phyloP scores from a whole-genome alignment of 2,888 invertebrate genomes.

The Eumerus sabulonum region DNA sequence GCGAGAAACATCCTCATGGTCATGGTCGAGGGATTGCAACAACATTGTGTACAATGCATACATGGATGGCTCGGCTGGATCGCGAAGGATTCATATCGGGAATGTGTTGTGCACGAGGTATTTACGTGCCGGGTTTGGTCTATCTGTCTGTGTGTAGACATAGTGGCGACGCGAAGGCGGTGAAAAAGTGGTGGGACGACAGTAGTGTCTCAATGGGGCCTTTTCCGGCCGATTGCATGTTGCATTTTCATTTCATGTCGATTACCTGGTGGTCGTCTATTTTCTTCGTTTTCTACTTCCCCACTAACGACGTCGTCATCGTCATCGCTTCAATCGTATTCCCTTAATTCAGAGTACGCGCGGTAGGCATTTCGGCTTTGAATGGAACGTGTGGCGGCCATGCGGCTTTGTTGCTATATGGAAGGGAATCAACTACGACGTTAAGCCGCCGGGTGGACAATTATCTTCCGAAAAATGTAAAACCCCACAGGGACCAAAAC shows the following conservation, averaged over 20 bases:
- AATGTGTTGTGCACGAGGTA: neutral
- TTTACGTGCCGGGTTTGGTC: too few species aligned
- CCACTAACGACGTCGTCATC: neutral
- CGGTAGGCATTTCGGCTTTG: constrained; percentile 54
- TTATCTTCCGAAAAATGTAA: constrained; percentile 61
- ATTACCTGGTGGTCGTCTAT: constrained; percentile 63
- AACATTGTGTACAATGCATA: neutral
- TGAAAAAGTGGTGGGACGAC: constrained; percentile 27
- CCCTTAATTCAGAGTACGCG: constrained; percentile 34
- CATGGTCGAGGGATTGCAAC: neutral
- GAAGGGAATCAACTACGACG: constrained; percentile 11
- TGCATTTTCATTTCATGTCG: constrained; percentile 68
- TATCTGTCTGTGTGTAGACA: constrained; percentile 38
- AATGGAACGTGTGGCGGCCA: constrained; percentile 7
- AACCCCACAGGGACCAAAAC: constrained; percentile 35
- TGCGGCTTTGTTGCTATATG: neutral
- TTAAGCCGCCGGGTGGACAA: constrained; percentile 52
- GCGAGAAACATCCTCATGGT: constrained; percentile 5
- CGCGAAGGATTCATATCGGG: constrained; percentile 17
- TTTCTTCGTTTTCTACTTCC: constrained; percentile 20
- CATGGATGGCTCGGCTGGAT: neutral
- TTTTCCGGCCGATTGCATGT: constrained; percentile 68
- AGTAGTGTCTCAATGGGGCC: constrained; percentile 56
- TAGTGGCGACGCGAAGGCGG: constrained; percentile 30
- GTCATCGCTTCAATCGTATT: constrained; percentile 9